Percentiles rank a stretch among this genome's conserved stretches.
phyloP scores from a whole-genome alignment of 2,797 vertebrate species.

The Hippopotamyrus pictus region DNA sequence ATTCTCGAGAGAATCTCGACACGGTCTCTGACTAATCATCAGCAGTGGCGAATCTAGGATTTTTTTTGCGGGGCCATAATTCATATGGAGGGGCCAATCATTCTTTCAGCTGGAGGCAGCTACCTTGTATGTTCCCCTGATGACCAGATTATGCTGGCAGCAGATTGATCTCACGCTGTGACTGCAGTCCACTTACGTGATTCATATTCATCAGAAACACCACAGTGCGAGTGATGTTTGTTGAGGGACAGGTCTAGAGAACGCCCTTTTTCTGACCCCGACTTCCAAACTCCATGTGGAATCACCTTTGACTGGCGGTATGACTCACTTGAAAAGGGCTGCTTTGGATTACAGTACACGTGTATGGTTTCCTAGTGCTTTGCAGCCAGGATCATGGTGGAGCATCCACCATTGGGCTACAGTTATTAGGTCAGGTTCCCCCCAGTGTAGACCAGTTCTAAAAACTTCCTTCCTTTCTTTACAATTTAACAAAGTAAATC shows the following conservation, averaged over 20 bases:
- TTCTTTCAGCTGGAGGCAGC: neutral
- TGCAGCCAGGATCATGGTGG: neutral
- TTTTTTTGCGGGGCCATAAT: neutral
- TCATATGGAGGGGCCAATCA: neutral
- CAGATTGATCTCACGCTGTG: conserved; percentile 21
- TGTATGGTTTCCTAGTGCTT: neutral
- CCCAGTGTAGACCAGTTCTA: conserved; percentile 45
- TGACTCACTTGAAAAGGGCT: neutral
- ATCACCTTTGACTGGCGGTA: neutral
- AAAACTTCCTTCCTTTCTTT: conserved; percentile 24
- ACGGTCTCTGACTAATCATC: neutral
- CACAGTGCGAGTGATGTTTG: neutral
- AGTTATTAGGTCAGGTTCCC: neutral
- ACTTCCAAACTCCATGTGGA: neutral
- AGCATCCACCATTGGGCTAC: neutral
- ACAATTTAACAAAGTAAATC: conserved; percentile 2
- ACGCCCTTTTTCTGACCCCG: neutral
- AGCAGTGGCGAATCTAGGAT: neutral
- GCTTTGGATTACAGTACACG: neutral
- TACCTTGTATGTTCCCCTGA: neutral
- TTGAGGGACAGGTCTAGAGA: neutral
- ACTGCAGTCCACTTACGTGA: neutral
- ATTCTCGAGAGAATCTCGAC: neutral
- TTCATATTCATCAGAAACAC: neutral
- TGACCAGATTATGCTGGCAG: conserved; percentile 35